These are phyloP conservation scores for Drosophila rellima DNA, from an alignment of 2,888 invertebrate species.

Conservation along the genomic window DNA sequence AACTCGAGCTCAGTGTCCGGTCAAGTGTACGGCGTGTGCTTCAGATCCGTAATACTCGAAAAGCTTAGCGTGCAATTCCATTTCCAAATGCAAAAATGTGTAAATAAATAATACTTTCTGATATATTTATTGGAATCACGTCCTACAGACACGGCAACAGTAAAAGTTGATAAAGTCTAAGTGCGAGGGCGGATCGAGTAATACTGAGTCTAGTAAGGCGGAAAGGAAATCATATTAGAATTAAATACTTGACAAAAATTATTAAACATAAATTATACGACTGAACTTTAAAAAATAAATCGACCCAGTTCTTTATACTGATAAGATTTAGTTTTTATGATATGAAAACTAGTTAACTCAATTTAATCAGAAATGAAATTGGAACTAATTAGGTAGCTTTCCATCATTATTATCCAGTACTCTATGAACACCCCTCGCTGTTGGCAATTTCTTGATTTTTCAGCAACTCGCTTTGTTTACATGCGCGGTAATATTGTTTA, in stretches of 20 bases:
- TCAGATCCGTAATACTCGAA: slow-evolving; percentile 8
- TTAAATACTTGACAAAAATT: too few species aligned
- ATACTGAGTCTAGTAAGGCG: background rate
- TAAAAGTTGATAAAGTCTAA: slow-evolving; percentile 24
- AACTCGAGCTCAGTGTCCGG: slow-evolving; percentile 8
- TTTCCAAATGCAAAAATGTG: slow-evolving; percentile 37
- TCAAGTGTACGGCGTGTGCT: slow-evolving; percentile 9
- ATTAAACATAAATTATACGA: too few species aligned
- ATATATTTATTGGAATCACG: slow-evolving; percentile 53
- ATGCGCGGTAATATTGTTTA: slow-evolving; percentile 61
- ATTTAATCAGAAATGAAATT: too few species aligned
- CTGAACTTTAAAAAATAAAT: too few species aligned
- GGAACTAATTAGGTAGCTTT: background rate
- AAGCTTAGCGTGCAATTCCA: slow-evolving; percentile 30
- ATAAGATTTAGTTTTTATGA: too few species aligned
- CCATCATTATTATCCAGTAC: background rate
- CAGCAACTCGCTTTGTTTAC: slow-evolving; percentile 60
- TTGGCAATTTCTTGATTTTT: slow-evolving; percentile 38
- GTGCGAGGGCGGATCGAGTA: slow-evolving; percentile 17
- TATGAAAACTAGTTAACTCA: too few species aligned
- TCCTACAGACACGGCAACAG: slow-evolving; percentile 28
- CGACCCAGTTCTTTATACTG: too few species aligned
- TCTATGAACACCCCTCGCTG: slow-evolving; percentile 22
- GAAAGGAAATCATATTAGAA: background rate
- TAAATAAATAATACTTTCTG: slow-evolving; percentile 45